phyloP scores from a whole-genome alignment of 2,797 vertebrate genomes.

The Sebastes nivosus region DNA sequence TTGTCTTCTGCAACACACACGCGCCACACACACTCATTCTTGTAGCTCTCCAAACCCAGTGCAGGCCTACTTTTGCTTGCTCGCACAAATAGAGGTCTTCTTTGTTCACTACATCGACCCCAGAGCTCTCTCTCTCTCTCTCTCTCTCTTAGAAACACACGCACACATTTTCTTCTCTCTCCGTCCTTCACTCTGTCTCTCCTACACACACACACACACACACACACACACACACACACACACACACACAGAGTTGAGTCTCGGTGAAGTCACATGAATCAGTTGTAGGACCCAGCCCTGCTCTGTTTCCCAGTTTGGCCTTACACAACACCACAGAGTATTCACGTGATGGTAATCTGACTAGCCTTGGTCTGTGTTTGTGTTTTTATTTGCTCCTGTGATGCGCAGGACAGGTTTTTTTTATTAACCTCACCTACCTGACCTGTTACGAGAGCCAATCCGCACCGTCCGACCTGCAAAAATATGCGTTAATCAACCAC shows the following conservation, averaged over 20 bases:
- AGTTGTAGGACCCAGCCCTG: slow-evolving; percentile 11
- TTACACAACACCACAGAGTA: slow-evolving; percentile 15
- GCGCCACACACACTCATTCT: slow-evolving; percentile 47
- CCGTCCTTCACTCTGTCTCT: neutral
- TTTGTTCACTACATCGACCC: slow-evolving; percentile 70
- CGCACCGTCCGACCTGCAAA: neutral
- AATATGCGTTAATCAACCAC: neutral
- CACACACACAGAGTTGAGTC: no score
- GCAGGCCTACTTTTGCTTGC: slow-evolving; percentile 63
- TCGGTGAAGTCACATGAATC: slow-evolving; percentile 50
- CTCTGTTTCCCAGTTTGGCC: slow-evolving; percentile 6
- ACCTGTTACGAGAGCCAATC: no score
- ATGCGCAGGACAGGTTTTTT: neutral
- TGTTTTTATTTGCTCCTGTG: neutral
- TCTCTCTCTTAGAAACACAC: neutral
- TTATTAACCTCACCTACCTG: neutral
- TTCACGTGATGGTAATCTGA: slow-evolving; percentile 29
- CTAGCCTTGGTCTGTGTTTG: neutral
- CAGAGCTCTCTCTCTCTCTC: slow-evolving; percentile 1
- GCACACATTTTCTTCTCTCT: neutral
- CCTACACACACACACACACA: neutral
- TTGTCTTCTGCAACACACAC: slow-evolving; percentile 66
- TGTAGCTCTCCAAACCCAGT: slow-evolving; percentile 69
- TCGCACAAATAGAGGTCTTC: slow-evolving; percentile 72
- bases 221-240: neutral